These are phyloP conservation scores for Hemicentrotus pulcherrimus DNA, from an alignment of 35 echinoderm and acorn worm genomes.

Conservation along the genomic window DNA sequence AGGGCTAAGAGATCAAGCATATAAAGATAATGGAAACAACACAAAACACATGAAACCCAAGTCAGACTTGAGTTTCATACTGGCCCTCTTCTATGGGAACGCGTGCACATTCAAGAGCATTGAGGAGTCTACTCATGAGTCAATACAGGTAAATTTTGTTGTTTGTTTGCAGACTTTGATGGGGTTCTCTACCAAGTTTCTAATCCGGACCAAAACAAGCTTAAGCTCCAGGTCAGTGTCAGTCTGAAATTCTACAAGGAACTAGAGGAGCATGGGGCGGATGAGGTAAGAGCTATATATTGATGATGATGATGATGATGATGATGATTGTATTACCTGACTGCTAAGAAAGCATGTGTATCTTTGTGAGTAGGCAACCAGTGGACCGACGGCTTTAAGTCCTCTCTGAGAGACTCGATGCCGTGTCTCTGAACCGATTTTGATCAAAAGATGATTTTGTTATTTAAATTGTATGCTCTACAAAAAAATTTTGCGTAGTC, in stretches of 20 bases:
- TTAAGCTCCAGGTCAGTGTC: slow-evolving; percentile 75
- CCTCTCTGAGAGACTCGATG: too few species aligned
- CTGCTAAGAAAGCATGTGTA: too few species aligned
- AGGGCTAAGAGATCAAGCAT: not conserved
- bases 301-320: too few species aligned
- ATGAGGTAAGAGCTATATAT: slow-evolving; percentile 67
- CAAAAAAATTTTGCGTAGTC: too few species aligned
- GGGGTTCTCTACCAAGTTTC: slow-evolving; percentile 84
- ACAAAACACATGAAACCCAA: not conserved
- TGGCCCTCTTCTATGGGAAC: not conserved
- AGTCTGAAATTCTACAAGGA: slow-evolving; percentile 91
- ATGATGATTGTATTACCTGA: too few species aligned
- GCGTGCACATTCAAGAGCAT: not conserved
- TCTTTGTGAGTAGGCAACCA: too few species aligned
- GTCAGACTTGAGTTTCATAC: not conserved
- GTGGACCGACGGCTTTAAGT: too few species aligned
- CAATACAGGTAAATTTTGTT: not conserved
- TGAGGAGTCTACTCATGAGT: not conserved
- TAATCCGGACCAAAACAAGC: slow-evolving; percentile 76
- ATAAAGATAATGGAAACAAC: not conserved
- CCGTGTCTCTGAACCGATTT: too few species aligned
- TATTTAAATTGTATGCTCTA: too few species aligned
- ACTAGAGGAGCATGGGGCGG: slow-evolving; percentile 79
- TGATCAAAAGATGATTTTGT: too few species aligned
- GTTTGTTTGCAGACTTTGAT: slow-evolving; percentile 75